Base-by-base conservation (phyloP, 2,113 vertebrate genomes). In the Percopsis transmontana region DNA sequence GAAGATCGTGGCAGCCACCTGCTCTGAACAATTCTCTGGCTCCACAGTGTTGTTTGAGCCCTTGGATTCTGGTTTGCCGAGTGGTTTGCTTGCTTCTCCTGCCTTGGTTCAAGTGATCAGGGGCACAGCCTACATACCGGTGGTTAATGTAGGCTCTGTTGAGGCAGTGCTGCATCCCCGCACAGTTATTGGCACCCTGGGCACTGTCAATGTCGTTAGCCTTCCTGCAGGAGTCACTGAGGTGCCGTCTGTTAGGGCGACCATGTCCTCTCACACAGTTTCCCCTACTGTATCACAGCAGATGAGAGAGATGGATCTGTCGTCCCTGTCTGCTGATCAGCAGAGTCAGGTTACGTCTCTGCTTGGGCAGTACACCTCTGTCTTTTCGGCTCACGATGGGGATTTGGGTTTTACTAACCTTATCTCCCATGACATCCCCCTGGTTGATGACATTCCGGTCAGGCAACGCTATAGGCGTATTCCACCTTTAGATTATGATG, bases 371-470 rank as follows among this genome's bases (percentile, higher is more conserved):
- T 58, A 64, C 5, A 33, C 13, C 5, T 2, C 0, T 7, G 52
- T 58, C 1, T 58, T 64, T 27, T 64, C 69, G 2, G 44, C 20
- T 0, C 13, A 63, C 15, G 61, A 64, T 5, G 61, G 33, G n/a
- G 53, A 72, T 52, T 2, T 65, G 20, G 23, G 55, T 0, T 77
- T 63, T 12, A 48, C 75, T 16, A 50, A 47, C 0, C 23, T 67
- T 0, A 67, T 68, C 19, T 58, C 56, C 0, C 67, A 70, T 19
- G 33, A 70, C 0, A 70, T 76, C 1, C 57, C 57, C 1, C 52
- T 54, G 10, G 20, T 23, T 18, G 57, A 70, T 65, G n/a, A 60
- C 0, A 27, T 33, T 2, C 66, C 45, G 0, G 50, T 76, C 0
- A 4, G 5, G 0, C 56, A 55, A n/a, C 11, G 55, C 2, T 66